Percentiles rank a stretch among this genome's conserved stretches.
Evolutionary conservation across 2,797 vertebrate species (phyloP).

Genomic region (Acanthurus lineatus): DNA sequence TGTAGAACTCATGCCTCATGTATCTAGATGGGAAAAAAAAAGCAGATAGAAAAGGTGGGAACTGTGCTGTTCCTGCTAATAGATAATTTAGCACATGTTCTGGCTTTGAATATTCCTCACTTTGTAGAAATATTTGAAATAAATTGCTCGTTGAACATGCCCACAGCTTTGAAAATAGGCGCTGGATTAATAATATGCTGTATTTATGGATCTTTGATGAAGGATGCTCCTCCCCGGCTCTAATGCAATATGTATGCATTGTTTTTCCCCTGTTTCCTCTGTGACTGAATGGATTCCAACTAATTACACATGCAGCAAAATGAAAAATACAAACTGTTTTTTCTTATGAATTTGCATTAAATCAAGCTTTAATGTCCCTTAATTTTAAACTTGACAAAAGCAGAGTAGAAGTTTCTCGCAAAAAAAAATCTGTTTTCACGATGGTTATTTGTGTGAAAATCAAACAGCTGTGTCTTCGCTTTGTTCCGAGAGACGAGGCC

Average conservation of each 20-base stretch:
- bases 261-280: constrained; percentile 73
- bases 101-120: constrained; percentile 30
- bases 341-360: constrained; percentile 73
- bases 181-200: constrained; percentile 57
- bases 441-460: constrained; percentile 50
- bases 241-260: constrained; percentile 83
- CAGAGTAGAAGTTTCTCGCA: constrained; percentile 22
- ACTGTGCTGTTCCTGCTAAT: constrained; percentile 14
- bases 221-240: constrained; percentile 67
- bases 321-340: constrained; percentile 70
- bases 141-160: constrained; percentile 58
- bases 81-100: constrained; percentile 58
- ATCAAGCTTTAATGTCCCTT: constrained; percentile 69
- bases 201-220: constrained; percentile 80
- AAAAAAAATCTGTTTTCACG: constrained; percentile 32
- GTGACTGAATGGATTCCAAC: constrained; percentile 64
- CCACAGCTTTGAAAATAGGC: constrained; percentile 58
- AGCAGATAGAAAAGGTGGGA: constrained; percentile 11
- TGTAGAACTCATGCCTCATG: constrained; percentile 23
- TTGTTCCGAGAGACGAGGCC: constrained; percentile 42
- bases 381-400: constrained; percentile 59
- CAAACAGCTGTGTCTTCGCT: constrained; percentile 37
- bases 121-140: constrained; percentile 56
- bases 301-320: constrained; percentile 75
- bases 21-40: constrained; percentile 14